Evolutionary conservation across 2,797 vertebrate genomes (phyloP).

Genomic region (Lateolabrax maculatus): DNA sequence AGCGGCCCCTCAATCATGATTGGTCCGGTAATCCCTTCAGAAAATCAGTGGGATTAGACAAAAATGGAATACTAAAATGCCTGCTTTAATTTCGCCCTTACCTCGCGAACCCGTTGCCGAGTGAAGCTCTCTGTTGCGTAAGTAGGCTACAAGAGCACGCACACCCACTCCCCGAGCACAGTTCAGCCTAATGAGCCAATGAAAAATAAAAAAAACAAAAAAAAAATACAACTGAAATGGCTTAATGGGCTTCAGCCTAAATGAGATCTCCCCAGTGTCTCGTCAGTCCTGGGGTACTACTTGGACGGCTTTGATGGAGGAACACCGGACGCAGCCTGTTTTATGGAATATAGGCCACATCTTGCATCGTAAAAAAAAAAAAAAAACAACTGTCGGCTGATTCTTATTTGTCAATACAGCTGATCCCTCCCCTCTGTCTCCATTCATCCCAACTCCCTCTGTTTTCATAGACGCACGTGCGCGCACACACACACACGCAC

Average conservation of each 20-base stretch:
- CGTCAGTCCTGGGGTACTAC: neutral
- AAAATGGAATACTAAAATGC: constrained; percentile 80
- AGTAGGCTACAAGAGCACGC: constrained; percentile 52
- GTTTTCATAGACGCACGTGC: neutral
- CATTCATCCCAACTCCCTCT: neutral
- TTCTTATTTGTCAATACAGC: constrained; percentile 48
- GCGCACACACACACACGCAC: neutral
- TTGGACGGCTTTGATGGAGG: too few species aligned
- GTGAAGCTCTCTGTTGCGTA: constrained; percentile 80
- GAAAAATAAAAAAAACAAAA: neutral
- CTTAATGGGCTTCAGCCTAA: neutral
- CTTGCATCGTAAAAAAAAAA: constrained; percentile 17
- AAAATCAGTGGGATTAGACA: constrained; percentile 87
- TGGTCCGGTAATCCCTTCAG: constrained; percentile 85
- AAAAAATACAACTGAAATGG: constrained; percentile 5
- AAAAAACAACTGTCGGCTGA: constrained; percentile 46
- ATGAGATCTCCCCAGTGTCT: neutral
- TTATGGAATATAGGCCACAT: neutral
- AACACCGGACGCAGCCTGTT: neutral
- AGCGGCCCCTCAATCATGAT: constrained; percentile 79
- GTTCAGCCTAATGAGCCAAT: constrained; percentile 36
- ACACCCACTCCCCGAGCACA: constrained; percentile 14
- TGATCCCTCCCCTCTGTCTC: constrained; percentile 35
- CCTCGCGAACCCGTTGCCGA: constrained; percentile 54
- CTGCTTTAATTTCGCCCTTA: constrained; percentile 81